A percentile compares a stretch with the other conserved stretches of the same genome.
Evolutionary conservation across 2,888 invertebrate genomes (phyloP).

Genomic region (Tipula lateralis): DNA sequence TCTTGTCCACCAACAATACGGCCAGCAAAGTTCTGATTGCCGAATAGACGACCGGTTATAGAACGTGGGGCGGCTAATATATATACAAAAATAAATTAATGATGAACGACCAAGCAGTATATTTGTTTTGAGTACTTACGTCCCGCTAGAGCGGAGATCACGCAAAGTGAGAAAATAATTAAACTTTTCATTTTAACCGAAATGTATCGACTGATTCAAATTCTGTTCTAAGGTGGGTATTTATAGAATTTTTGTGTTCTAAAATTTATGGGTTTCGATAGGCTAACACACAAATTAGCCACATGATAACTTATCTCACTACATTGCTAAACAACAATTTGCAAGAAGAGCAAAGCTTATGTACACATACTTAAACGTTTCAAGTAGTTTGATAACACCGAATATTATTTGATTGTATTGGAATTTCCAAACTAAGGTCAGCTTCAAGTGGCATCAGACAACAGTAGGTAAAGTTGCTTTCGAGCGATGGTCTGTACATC

Average conservation of each 20-base stretch:
- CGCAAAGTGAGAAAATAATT: background rate
- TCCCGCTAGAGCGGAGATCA: background rate
- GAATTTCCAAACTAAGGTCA: background rate
- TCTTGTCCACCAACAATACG: background rate
- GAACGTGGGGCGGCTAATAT: background rate
- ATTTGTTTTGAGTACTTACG: background rate
- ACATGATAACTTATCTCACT: background rate
- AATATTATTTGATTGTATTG: background rate
- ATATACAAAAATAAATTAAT: background rate
- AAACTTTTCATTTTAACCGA: background rate
- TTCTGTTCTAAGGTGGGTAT: background rate
- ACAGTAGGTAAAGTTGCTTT: too few species aligned
- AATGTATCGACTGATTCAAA: background rate
- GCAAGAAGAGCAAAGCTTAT: background rate
- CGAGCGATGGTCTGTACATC: too few species aligned
- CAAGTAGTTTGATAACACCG: background rate
- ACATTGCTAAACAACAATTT: background rate
- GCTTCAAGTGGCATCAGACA: background rate
- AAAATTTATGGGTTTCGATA: background rate
- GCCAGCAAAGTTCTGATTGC: background rate
- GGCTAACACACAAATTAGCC: background rate
- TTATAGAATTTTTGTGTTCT: background rate
- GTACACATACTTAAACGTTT: background rate
- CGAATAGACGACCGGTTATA: background rate
- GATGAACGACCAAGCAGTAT: background rate